Evolutionary conservation across 2,797 vertebrate species (phyloP), one percentile per base, ranked within the genome.

Genomic region (Bufotes viridis): DNA sequence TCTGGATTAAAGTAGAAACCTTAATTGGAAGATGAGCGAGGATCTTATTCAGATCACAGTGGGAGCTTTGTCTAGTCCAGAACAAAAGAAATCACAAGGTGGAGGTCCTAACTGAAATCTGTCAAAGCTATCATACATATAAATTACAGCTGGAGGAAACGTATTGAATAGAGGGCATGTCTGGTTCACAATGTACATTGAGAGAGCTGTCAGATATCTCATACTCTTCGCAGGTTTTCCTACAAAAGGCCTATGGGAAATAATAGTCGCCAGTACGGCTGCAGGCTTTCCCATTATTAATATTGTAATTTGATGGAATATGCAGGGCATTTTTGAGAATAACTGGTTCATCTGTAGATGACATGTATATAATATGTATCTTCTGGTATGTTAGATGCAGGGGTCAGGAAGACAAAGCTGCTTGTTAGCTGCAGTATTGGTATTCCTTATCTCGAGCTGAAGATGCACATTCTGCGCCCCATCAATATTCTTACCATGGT

Each of bases 211-310:
- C 91, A 90, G 87, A 78, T 8, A 55, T 75, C 90, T 92, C 67
- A 89, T 91, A 91, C 91, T 91, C 91, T 89, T 90, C 87, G n/a
- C 83, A 88, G 85, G 80, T 90, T 92, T 65, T 91, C 87, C 83
- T 65, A 70, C 82, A 85, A 80, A 69, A 80, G 82, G 90, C 82
- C 90, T 81, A 60, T 90, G 90, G 91, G 90, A 84, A 82, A 86
- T 72, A 83, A 87, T 53, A 92, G 87, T 91, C 90, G 90, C 91
- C 90, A 85, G 84, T 75, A 0, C 81, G 58, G 85, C 86, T 90
- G 88, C 81, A 89, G 91, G 80, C 90, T 91, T 84, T 87, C 34
- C 1, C 78, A 0, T 0, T 85, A 70, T 88, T 91, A 74, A 87
- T 90, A 9, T 91, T 92, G n/a, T 91, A 86, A 79, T 91, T 91